Conservation (phyloP, 2,797 vertebrate genomes). For the Carcharodon carcharias region DNA sequence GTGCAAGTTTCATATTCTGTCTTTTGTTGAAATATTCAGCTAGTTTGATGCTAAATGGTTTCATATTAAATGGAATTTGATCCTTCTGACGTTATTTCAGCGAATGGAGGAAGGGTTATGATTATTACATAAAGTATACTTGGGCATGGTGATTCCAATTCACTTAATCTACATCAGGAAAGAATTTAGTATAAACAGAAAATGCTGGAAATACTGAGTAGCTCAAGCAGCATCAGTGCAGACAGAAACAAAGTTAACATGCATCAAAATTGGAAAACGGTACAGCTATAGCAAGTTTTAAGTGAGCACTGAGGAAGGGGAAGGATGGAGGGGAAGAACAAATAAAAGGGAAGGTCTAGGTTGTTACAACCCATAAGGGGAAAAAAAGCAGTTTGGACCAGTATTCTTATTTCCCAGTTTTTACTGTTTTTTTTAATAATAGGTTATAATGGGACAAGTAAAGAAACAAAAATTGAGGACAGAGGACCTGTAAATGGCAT, state of each 20-base stretch:
- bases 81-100: not conserved
- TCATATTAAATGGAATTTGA: not conserved
- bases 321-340: not conserved
- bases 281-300: not conserved
- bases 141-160: not conserved
- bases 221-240: not conserved
- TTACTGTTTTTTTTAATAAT: no score
- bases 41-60: not conserved
- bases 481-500: no score
- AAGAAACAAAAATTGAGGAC: no score
- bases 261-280: not conserved
- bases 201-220: not conserved
- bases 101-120: not conserved
- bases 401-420: no score
- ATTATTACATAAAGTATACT: not conserved
- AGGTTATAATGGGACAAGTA: not conserved
- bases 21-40: not conserved
- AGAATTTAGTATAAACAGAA: not conserved
- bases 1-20: not conserved
- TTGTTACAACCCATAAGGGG: not conserved
- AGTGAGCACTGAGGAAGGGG: not conserved
- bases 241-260: not conserved
- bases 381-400: no score
- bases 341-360: not conserved
- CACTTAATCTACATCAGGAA: not conserved